These are phyloP conservation scores for Austrolebias charrua DNA, from an alignment of 2,797 vertebrate genomes.

Conservation along the genomic window DNA sequence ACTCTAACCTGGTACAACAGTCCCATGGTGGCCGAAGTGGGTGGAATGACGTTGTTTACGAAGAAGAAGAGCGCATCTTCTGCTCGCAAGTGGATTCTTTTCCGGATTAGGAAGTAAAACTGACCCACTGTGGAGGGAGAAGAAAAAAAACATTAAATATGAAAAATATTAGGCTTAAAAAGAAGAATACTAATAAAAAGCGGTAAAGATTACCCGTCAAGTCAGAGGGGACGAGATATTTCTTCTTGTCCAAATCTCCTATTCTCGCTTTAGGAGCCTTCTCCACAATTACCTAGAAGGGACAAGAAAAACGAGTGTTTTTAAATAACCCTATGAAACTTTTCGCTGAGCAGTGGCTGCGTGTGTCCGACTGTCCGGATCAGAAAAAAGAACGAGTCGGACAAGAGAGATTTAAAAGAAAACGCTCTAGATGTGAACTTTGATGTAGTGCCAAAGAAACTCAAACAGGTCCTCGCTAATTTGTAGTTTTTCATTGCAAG, in stretches of 20 bases:
- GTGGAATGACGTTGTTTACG: constrained; percentile 96
- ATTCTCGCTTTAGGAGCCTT: constrained; percentile 95
- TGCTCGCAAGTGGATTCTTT: constrained; percentile 91
- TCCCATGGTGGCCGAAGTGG: constrained; percentile 93
- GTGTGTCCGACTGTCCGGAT: background rate
- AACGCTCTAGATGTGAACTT: background rate
- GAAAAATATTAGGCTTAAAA: background rate
- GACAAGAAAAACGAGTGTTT: background rate
- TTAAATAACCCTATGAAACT: background rate
- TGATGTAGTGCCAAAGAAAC: background rate
- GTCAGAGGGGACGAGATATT: constrained; percentile 93
- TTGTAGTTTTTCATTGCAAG: too few relatives aligned
- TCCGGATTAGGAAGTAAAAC: constrained; percentile 95
- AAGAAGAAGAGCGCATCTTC: constrained; percentile 96
- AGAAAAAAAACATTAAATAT: background rate
- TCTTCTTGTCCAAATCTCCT: constrained; percentile 95
- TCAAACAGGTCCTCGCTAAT: background rate
- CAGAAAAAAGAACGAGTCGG: constrained; percentile 20
- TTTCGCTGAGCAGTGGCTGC: background rate
- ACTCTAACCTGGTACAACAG: constrained; percentile 88
- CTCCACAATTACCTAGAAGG: constrained; percentile 89
- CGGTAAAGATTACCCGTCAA: constrained; percentile 83
- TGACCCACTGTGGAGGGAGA: constrained; percentile 82
- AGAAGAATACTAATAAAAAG: background rate
- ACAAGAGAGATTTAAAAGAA: background rate